A percentile compares a stretch with the other conserved stretches of the same genome.
Conservation (phyloP, 2,113 vertebrate species). For the Gallinago paraguaiae region DNA sequence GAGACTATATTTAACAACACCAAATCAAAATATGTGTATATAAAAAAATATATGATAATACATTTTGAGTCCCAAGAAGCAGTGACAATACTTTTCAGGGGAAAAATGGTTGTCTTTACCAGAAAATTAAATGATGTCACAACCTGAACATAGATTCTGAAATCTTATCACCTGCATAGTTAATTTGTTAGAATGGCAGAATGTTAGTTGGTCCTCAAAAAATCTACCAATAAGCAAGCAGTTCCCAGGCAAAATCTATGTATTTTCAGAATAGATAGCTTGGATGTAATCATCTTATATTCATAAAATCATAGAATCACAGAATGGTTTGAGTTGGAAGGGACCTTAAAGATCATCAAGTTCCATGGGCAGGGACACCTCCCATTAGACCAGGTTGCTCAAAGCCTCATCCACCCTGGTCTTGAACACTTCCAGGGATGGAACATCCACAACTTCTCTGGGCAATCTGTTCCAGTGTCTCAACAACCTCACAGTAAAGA, state of each 20-base stretch:
- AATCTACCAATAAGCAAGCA: not conserved
- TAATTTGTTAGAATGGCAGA: not conserved
- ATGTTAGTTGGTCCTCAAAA: not conserved
- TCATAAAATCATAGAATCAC: too few relatives aligned
- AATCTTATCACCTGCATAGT: not conserved
- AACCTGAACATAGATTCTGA: not conserved
- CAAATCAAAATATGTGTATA: not conserved
- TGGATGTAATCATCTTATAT: not conserved
- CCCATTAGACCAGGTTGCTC: too few relatives aligned
- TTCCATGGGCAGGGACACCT: too few relatives aligned
- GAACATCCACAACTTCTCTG: too few relatives aligned
- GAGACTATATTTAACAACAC: not conserved
- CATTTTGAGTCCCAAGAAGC: not conserved
- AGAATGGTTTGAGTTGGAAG: too few relatives aligned
- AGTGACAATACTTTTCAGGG: not conserved
- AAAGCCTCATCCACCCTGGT: too few relatives aligned
- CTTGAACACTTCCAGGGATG: too few relatives aligned
- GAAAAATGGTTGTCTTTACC: not conserved
- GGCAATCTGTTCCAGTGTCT: too few relatives aligned
- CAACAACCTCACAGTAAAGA: too few relatives aligned
- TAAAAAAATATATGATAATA: not conserved
- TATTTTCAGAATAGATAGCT: not conserved
- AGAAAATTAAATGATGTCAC: not conserved
- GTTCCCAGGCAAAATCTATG: not conserved
- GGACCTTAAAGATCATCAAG: too few relatives aligned